Base-by-base conservation (phyloP, 2,113 vertebrate species). In the Neodon shergylaensis region DNA sequence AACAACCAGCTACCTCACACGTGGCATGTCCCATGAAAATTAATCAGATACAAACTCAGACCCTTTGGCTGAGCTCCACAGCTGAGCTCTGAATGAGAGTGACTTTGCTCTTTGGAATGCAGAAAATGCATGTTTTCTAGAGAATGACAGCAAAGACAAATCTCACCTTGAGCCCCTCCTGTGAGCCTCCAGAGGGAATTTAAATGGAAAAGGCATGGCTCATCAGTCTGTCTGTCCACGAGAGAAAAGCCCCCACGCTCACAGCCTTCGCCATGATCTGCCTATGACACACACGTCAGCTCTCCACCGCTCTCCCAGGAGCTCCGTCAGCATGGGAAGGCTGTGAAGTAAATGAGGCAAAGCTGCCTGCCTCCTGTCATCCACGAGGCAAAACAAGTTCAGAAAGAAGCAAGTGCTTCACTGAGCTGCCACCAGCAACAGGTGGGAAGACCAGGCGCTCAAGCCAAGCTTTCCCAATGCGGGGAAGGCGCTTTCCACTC, bases 1-100 rank as follows among this genome's bases (percentile, higher is more conserved):
- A 98, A 98, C 93, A 98, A 93, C 65, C 91, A 96, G 93, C 82
- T 94, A 94, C 91, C 92, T 96, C 83, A 77, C 86, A 79, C 22
- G 7, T 0, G 74, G 70, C 70, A 97, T 72, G 92, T 97, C 97
- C 96, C 95, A 97, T 92, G 95, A 98, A 97, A 79, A 96, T 88
- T 92, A 94, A 79, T 96, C 52, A 92, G 81, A 42, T 21, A 91
- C 26, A 49, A 1, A 3, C 68, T n/a, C 66, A 81, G 58, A 66
- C 2, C 16, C 72, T 39, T 52, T 79, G 4, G 3, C 13, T 78
- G 73, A 31, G 4, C 82, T 90, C 66, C 44, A 85, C 22, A 12
- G 94, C 54, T 79, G 36, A 49, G 54, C 26, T 24, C 61, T 42
- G 92, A 93, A 91, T 90, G 17, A 78, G 21, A 91, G 22, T 49